Evolutionary conservation across 2,113 vertebrate genomes (phyloP), one percentile per base, ranked within the genome.

Genomic region (Channa argus): DNA sequence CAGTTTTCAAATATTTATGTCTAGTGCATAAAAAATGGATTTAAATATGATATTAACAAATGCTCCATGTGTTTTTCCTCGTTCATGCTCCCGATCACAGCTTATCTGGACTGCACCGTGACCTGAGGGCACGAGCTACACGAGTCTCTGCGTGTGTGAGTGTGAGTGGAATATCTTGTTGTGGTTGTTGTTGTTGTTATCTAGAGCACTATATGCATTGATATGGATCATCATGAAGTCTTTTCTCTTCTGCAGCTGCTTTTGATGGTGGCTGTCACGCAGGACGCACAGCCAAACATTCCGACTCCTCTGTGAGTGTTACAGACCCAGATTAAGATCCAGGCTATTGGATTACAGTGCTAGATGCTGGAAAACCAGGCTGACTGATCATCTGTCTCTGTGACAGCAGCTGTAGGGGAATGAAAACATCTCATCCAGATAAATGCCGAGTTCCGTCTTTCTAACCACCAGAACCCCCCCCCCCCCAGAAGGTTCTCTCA

Each of bases 271-370:
- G 14, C 50, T 0, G 1, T 68, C 75, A 77, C 64, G 75, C 79
- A 55, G 43, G 15, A 8, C 6, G 59, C 43, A 1, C n/a, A 24
- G 68, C 63, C 54, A 65, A 65, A 68, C 5, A 0, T 15, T 56
- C 54, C 2, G 56, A 73, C 77, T 76, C 74, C 77, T 50, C 37
- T 53, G 24, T 36, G 52, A 5, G 43, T 10, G 59, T 8, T 39
- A 36, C 54, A 58, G 50, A 64, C n/a, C 34, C 55, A 67, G 69
- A 74, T 36, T 33, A 47, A 76, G 36, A 81, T 58, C 51, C 56
- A 46, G 65, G 44, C 41, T 45, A 59, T 68, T 44, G 60, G 70
- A 85, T 81, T 74, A 70, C 61, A 64, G 5, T n/a, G 41, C n/a
- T 24, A 58, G 51, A 41, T 14, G 12, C 15, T 38, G 33, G 49